Percentiles rank a stretch among this genome's conserved stretches.
Evolutionary conservation across 2,888 invertebrate species (phyloP).

Genomic region (Drosophila falleni): DNA sequence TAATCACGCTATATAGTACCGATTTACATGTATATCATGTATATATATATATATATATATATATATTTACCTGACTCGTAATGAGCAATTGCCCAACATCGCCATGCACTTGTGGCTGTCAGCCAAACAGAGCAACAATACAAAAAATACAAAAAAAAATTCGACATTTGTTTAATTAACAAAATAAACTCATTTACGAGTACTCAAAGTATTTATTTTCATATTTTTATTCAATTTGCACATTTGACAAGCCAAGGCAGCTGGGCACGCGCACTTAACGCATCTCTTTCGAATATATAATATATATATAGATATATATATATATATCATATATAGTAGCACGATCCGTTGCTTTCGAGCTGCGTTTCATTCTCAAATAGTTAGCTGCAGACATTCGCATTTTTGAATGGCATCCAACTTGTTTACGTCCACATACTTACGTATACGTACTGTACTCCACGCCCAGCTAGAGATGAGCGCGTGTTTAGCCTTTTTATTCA

Average conservation of each 20-base stretch:
- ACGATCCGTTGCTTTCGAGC: conserved; percentile 20
- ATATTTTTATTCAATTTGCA: conserved; percentile 18
- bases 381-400: conserved; percentile 34
- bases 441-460: neutral
- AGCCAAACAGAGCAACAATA: conserved; percentile 74
- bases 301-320: neutral
- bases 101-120: conserved; percentile 77
- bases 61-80: conserved; percentile 34
- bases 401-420: conserved; percentile 65
- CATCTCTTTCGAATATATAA: conserved; percentile 26
- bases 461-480: conserved; percentile 4
- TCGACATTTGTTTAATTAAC: conserved; percentile 74
- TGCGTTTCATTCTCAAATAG: conserved; percentile 46
- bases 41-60: conserved; percentile 1
- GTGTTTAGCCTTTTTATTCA: too few relatives aligned
- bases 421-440: conserved; percentile 12
- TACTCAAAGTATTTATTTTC: conserved; percentile 12
- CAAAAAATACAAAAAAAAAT: conserved; percentile 8
- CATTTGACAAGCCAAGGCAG: conserved; percentile 75
- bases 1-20: conserved; percentile 9
- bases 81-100: conserved; percentile 61
- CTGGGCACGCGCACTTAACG: conserved; percentile 70
- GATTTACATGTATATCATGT: conserved; percentile 1
- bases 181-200: conserved; percentile 46
- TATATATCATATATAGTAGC: neutral